Evolutionary conservation across 2,113 vertebrate genomes (phyloP), one percentile per base, ranked within the genome.

Genomic region (Naja naja): DNA sequence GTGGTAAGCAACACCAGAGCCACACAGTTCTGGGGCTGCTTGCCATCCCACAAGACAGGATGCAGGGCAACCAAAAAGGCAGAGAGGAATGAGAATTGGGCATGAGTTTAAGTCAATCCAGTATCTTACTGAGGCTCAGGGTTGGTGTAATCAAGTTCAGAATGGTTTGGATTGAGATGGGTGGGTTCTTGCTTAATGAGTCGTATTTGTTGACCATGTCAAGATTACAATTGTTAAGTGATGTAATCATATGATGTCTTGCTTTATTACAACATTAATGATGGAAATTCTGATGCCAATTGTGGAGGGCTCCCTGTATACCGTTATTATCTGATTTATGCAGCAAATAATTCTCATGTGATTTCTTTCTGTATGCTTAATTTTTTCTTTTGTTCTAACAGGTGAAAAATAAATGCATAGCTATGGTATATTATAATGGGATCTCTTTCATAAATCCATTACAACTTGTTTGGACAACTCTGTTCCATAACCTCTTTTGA

Each of bases 261-360:
- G 8, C 56, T 10, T 60, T 60, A 60, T 60, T 60, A 60, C 9
- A 3, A 60, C 25, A 10, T 60, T 60, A 27, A 60, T 25, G 23
- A 60, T 60, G 56, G 25, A 58, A 58, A 58, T 58, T 58, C 23
- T 23, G 23, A 60, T 60, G 23, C 56, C 56, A 60, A 3, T 60
- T 60, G 56, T 60, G 25, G 56, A 60, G 25, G 8, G 23, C 25
- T 27, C 23, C 25, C 56, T 60, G 56, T 60, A 27, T 27, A 60
- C 23, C 2, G 1, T 27, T 97, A 95, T 94, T 96, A 97, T 97
- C 97, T 97, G 91, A 94, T 92, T 95, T 95, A 95, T 96, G 95
- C 94, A 95, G 96, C 95, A 96, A 93, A 25, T 94, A 91, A 94
- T 95, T 96, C 96, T 94, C 94, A 94, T 96, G 56, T 95, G 20